phyloP scores from a whole-genome alignment of 2,888 invertebrate species.

The Pachydiplax longipennis region DNA sequence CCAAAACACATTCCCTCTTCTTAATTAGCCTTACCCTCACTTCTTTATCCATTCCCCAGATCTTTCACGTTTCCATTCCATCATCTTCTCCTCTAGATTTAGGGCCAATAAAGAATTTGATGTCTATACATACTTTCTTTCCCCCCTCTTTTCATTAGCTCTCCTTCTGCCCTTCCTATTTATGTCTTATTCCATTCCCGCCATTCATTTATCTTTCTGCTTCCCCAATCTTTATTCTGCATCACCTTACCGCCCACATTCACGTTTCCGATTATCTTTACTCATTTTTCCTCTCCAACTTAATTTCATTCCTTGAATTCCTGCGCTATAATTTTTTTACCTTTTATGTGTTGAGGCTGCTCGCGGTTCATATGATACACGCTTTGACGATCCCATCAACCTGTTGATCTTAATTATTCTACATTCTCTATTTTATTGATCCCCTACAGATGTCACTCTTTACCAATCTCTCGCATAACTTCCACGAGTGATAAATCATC shows the following conservation, averaged over 20 bases:
- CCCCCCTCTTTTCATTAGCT: background rate
- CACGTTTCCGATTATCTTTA: background rate
- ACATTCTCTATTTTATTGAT: background rate
- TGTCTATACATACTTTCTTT: background rate
- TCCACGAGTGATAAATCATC: too few species aligned
- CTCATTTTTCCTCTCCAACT: background rate
- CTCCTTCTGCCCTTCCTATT: background rate
- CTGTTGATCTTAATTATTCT: background rate
- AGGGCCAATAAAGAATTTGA: background rate
- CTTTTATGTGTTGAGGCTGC: too few species aligned
- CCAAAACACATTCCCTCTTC: background rate
- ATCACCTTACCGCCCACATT: background rate
- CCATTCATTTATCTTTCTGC: background rate
- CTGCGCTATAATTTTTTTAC: background rate
- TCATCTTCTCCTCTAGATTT: background rate
- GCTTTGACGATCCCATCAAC: too few species aligned
- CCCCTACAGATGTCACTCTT: too few species aligned
- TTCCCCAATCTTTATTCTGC: background rate
- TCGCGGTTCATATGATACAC: too few species aligned
- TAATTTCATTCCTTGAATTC: background rate
- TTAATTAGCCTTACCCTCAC: background rate
- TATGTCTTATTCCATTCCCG: background rate
- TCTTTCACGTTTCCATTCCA: background rate
- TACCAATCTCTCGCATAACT: too few species aligned
- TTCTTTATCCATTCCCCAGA: background rate